Base-by-base conservation (phyloP, 1,140 invertebrate genomes). In the Calycopis cecrops region DNA sequence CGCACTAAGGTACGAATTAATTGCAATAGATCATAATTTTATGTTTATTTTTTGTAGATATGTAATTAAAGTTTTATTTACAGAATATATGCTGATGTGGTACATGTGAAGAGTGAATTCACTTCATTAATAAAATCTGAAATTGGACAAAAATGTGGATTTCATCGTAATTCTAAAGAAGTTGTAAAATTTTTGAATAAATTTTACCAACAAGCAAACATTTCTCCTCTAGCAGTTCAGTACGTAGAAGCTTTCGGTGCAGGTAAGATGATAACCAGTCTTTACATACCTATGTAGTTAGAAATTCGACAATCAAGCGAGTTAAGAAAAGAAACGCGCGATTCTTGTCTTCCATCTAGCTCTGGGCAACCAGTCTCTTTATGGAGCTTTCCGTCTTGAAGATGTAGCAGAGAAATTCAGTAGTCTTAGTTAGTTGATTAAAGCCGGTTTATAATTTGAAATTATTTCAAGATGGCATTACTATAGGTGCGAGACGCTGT, bases 171-270 rank as follows among this genome's bases (percentile, higher is more conserved):
- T 76, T 87, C 49, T 69, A 76, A 47, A 59, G 86, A 28, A 89
- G 92, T 76, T 80, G 87, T 54, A 52, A 78, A 47, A 63, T 95
- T 78, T 28, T 71, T 95, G 7, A 72, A 88, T 44, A 89, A 90
- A 38, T 90, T 89, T 48, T 95, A 94, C 63, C 67, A 85, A 35
- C 90, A 92, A 65, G 87, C 89, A 8, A 83, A 88, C 34, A 74
- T 96, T 9, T 83, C 92, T 59, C 93, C 94, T 6, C 68, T 80
- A 48, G 72, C 82, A 14, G 90, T 95, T 0, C 85, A 89, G 17
- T 95, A 93, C 71, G 90, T 96, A 21, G 94, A 96, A 84, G 91
- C 92, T 18, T 93, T 94, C 80, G 93, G 94, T 34, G 93, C 92
- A 73, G 85, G 72, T 87, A 71, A 89, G 18, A n/a, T 28, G 28